Evolutionary conservation across 2,797 vertebrate species (phyloP).

Genomic region (Sebastes vulpes): DNA sequence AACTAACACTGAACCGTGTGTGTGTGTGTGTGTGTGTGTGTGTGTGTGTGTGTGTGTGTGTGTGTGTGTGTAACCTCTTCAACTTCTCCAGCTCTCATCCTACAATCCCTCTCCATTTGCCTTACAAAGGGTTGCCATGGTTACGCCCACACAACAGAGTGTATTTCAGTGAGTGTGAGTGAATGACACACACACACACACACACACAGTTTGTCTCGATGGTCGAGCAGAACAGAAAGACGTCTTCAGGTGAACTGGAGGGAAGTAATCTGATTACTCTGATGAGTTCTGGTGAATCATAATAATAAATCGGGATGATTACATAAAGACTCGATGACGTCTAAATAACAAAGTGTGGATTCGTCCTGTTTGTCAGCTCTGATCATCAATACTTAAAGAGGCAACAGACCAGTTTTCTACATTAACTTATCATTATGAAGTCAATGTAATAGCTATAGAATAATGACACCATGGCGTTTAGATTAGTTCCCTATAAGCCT

Average conservation of each 20-base stretch:
- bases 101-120: conserved; percentile 50
- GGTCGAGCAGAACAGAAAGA: not conserved
- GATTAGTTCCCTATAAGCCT: too few relatives aligned
- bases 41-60: not conserved
- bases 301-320: too few relatives aligned
- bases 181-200: not conserved
- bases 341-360: too few relatives aligned
- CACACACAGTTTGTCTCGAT: not conserved
- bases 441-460: too few relatives aligned
- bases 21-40: not conserved
- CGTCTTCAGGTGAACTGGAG: not conserved
- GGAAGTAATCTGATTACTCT: accelerated
- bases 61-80: conserved; percentile 31
- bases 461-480: too few relatives aligned
- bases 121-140: conserved; percentile 74
- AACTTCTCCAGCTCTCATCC: conserved; percentile 53
- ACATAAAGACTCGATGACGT: too few relatives aligned
- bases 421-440: too few relatives aligned
- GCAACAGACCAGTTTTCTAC: too few relatives aligned
- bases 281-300: not conserved
- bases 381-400: too few relatives aligned
- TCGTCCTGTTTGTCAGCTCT: too few relatives aligned
- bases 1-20: not conserved
- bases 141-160: conserved; percentile 65
- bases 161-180: conserved; percentile 17